phyloP scores from a whole-genome alignment of 2,888 invertebrate species.

The Hyppa rectilinea region DNA sequence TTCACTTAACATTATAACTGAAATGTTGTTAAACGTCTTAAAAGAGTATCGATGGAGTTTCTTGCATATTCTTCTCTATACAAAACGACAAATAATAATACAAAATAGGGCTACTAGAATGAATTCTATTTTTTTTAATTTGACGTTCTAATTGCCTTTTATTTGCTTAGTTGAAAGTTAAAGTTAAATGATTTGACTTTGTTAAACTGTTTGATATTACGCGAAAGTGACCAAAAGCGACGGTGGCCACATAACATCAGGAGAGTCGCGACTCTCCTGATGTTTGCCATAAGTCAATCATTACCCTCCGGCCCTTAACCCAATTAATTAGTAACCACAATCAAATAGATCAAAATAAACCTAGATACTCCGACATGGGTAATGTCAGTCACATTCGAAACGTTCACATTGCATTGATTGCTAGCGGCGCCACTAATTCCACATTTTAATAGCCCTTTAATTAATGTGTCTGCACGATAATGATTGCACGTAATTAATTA shows the following conservation, averaged over 20 bases:
- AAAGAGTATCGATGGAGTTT: too few relatives aligned
- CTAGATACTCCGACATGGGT: not conserved
- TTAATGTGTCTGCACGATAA: slow-evolving; percentile 14
- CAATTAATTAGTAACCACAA: not conserved
- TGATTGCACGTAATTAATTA: slow-evolving; percentile 15
- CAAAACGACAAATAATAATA: too few relatives aligned
- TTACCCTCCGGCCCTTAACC: not conserved
- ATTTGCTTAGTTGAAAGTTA: too few relatives aligned
- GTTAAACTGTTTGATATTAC: not conserved
- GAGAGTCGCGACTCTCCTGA: not conserved
- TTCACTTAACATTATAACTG: too few relatives aligned
- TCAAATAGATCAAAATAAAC: not conserved
- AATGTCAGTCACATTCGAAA: not conserved
- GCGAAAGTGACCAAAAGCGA: not conserved
- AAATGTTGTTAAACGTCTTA: too few relatives aligned
- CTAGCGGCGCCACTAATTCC: not conserved
- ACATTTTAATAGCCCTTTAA: slow-evolving; percentile 13
- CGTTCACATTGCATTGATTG: slow-evolving; percentile 7
- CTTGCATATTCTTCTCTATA: too few relatives aligned
- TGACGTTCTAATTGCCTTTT: too few relatives aligned
- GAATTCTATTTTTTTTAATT: too few relatives aligned
- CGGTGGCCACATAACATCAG: too few relatives aligned
- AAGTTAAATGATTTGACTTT: not conserved
- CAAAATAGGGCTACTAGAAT: too few relatives aligned
- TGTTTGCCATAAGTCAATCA: too few relatives aligned